Conservation (phyloP, 1,140 invertebrate genomes). For the Bombus difficillimus region DNA sequence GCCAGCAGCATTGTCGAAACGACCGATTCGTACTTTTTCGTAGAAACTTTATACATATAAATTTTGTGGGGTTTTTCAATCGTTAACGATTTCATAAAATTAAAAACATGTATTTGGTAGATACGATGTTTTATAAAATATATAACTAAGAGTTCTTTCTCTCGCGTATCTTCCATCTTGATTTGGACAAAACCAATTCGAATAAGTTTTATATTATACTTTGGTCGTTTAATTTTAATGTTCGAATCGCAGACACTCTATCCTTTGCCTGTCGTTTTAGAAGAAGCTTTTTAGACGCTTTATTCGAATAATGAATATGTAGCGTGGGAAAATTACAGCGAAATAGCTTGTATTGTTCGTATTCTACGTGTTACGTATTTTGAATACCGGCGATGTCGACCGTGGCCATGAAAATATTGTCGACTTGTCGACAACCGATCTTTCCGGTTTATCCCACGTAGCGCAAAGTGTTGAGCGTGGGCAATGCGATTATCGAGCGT, state of each 20-base stretch:
- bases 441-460: slow-evolving; percentile 33
- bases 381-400: neutral
- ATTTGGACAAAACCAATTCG: no score
- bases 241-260: fast-evolving
- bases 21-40: neutral
- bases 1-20: no score
- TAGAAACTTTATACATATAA: neutral
- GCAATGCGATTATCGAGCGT: slow-evolving; percentile 3
- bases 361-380: neutral
- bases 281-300: neutral
- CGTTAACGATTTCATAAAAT: neutral
- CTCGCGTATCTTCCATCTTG: no score
- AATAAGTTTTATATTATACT: neutral
- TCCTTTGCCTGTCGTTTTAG: neutral
- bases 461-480: neutral
- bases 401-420: neutral
- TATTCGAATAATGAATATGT: neutral
- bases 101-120: fast-evolving
- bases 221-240: neutral
- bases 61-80: neutral
- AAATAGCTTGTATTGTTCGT: neutral
- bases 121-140: no score
- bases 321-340: neutral
- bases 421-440: neutral
- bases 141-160: no score